These are phyloP conservation scores for Rhamphomyia laevipes DNA, from an alignment of 2,888 invertebrate species.

Conservation along the genomic window DNA sequence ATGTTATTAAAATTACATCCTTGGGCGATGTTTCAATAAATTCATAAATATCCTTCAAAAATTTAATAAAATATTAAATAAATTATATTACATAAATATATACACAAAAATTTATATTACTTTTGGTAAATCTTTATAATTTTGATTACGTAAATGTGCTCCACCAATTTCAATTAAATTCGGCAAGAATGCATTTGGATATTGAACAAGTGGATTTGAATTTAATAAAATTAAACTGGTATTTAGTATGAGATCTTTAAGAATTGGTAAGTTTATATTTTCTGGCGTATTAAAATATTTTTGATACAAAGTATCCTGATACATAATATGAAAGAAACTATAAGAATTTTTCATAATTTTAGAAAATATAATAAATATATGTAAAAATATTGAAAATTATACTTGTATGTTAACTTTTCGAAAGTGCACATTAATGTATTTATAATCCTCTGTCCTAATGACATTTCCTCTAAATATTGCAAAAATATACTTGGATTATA, in stretches of 20 bases:
- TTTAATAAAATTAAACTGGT: conserved; percentile 34
- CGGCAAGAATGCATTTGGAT: conserved; percentile 32
- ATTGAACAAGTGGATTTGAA: conserved; percentile 32
- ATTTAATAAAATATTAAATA: conserved; percentile 2
- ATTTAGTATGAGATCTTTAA: conserved; percentile 32
- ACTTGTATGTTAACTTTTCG: conserved; percentile 34
- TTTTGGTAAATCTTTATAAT: not conserved
- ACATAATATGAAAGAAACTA: conserved; percentile 35
- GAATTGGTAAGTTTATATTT: conserved; percentile 24
- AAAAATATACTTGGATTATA: conserved; percentile 38
- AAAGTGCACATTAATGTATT: conserved; percentile 37
- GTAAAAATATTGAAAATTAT: not conserved
- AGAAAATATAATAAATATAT: not conserved
- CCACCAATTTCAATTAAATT: conserved; percentile 35
- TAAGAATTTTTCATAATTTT: not conserved
- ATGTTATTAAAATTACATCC: conserved; percentile 37
- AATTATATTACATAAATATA: conserved; percentile 24
- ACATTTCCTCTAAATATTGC: conserved; percentile 37
- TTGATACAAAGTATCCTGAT: conserved; percentile 32
- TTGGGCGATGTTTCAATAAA: conserved; percentile 33
- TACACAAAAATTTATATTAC: not conserved
- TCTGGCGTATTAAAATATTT: conserved; percentile 27
- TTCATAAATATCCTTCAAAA: conserved; percentile 22
- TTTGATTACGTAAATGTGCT: too few species aligned
- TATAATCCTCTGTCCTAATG: conserved; percentile 33